phyloP scores from a whole-genome alignment of 2,888 invertebrate species.

The Neoitamus cyanurus region DNA sequence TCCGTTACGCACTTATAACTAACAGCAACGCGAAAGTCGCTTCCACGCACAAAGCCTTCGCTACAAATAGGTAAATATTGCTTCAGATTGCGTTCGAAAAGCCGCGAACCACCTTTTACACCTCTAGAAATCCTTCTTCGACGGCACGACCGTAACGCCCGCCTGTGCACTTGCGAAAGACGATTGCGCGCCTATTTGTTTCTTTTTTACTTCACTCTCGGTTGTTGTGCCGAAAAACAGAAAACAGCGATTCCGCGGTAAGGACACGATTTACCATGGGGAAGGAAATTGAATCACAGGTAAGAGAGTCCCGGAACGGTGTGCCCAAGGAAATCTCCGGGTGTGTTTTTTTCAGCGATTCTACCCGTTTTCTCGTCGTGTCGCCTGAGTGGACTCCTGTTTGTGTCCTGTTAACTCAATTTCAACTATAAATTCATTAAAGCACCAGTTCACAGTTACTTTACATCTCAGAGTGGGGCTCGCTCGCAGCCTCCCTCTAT shows the following conservation, averaged over 20 bases:
- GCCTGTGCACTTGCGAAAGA: not conserved
- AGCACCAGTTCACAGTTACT: constrained; percentile 49
- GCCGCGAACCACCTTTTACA: not conserved
- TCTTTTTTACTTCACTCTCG: constrained; percentile 3
- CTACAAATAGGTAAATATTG: constrained; percentile 3
- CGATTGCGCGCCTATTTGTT: constrained; percentile 22
- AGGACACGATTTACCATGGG: not conserved
- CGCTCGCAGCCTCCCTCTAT: constrained; percentile 3
- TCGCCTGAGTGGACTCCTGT: constrained; percentile 41
- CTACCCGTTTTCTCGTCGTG: constrained; percentile 37
- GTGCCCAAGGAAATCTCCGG: not conserved
- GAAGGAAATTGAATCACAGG: constrained; percentile 18
- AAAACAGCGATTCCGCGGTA: not conserved
- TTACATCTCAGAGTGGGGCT: constrained; percentile 32
- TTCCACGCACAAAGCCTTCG: not conserved
- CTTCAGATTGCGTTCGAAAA: not conserved
- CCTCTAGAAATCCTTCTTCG: not conserved
- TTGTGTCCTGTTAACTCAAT: constrained; percentile 49
- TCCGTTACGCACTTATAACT: not conserved
- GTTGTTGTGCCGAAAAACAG: not conserved
- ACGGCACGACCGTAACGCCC: not conserved
- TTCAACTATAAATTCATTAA: constrained; percentile 48
- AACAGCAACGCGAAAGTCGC: not conserved
- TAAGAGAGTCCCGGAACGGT: not conserved
- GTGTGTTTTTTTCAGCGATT: not conserved